Base-by-base conservation (phyloP, 2,797 vertebrate genomes). In the Eospalax fontanierii region DNA sequence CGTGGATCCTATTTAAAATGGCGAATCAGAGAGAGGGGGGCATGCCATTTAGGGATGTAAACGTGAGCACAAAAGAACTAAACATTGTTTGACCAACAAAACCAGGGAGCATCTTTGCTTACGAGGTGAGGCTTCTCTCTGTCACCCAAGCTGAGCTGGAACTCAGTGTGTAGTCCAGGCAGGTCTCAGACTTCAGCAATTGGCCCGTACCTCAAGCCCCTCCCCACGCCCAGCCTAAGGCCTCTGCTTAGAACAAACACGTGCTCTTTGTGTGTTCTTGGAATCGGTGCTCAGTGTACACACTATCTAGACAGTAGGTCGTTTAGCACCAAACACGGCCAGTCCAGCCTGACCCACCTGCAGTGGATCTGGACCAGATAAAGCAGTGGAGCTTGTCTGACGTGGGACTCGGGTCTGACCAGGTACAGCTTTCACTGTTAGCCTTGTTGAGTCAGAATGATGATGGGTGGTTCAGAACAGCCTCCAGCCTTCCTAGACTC, bases 21-120 rank as follows among this genome's bases (percentile, higher is more conserved):
- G 50, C 59, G 40, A 15, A n/a, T 80, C 35, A 24, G 38, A 85
- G 81, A 95, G 50, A 28, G 65, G 43, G 66, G 22, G 50, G 50
- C 14, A 14, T 54, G 90, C 74, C 73, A 46, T 26, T 87, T 91
- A 90, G 35, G 28, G 46, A n/a, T 65, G 2, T 61, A 63, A 92
- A 93, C 50, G 12, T 88, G n/a, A 92, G 43, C n/a, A 28, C 50
- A 54, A 79, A 75, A 79, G 76, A 57, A 68, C 80, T 63, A 33
- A 81, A 46, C 30, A 84, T 78, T 40, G 15, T 74, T 81, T 65
- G 89, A 78, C 63, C 65, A 90, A 83, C 87, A 81, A 83, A 11
- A 87, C 87, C 78, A 82, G 14, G 19, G 16, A n/a, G 14, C 33
- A 22, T 74, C 61, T 35, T 19, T 59, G 9, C 50, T 54, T 54